Percentiles rank a stretch among this genome's conserved stretches.
Conservation (phyloP, 2,113 vertebrate genomes). For the Falcunculus frontatus region DNA sequence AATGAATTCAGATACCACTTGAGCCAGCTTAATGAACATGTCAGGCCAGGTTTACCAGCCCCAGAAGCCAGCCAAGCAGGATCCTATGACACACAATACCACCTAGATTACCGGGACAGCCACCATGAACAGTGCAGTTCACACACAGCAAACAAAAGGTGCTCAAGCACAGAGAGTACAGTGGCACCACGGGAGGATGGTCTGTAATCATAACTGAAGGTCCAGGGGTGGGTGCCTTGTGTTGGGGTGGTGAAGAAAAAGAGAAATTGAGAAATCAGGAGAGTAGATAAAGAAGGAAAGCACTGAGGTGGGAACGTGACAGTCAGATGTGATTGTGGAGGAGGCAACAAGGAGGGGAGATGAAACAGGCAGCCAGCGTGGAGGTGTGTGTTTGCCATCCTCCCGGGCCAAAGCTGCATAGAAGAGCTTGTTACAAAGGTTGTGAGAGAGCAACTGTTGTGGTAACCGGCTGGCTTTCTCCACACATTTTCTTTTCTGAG, state of each 20-base stretch:
- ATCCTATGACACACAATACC: background rate
- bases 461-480: background rate
- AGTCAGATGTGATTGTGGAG: conserved; percentile 29
- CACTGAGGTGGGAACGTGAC: background rate
- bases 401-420: background rate
- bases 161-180: background rate
- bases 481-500: background rate
- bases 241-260: background rate
- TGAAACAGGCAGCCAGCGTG: background rate
- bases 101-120: background rate
- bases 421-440: background rate
- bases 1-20: background rate
- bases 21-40: background rate
- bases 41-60: background rate
- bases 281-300: background rate
- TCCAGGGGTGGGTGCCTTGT: background rate
- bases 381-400: background rate
- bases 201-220: background rate
- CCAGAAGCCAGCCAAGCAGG: background rate
- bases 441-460: background rate
- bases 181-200: accelerated
- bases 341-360: background rate
- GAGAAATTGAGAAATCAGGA: background rate
- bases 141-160: background rate
- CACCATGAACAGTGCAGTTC: accelerated